Conservation (phyloP, 2,113 vertebrate species). For the Pseudopodoces humilis region DNA sequence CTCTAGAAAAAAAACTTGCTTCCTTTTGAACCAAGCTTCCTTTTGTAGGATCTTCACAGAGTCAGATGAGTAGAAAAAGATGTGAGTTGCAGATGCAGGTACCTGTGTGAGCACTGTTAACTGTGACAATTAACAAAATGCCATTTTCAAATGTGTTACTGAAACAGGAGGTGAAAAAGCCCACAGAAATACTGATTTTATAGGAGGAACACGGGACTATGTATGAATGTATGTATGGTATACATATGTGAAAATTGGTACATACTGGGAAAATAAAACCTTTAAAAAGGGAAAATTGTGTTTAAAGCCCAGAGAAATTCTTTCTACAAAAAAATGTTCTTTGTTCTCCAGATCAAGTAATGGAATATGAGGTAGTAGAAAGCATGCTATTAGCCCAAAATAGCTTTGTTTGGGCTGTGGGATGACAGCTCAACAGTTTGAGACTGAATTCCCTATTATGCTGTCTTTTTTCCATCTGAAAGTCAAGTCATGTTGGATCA, state of each 20-base stretch:
- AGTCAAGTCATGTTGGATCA: not conserved
- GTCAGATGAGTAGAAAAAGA: not conserved
- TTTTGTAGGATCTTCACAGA: not conserved
- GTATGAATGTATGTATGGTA: not conserved
- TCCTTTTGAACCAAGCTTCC: not conserved
- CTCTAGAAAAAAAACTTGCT: not conserved
- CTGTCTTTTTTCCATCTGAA: not conserved
- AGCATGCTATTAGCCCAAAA: not conserved
- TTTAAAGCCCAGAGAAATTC: not conserved
- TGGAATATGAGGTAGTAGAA: not conserved
- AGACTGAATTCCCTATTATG: not conserved
- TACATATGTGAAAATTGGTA: not conserved
- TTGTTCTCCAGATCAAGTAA: conserved; percentile 6
- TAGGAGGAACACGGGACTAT: accelerated
- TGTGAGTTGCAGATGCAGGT: not conserved
- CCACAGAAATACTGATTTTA: not conserved
- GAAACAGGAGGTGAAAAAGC: not conserved
- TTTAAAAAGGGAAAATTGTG: not conserved
- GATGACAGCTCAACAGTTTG: conserved; percentile 5
- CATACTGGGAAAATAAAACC: not conserved
- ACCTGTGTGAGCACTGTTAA: not conserved
- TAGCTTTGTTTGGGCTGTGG: conserved; percentile 30
- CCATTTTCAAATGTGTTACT: not conserved
- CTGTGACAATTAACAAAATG: not conserved
- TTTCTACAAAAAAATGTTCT: not conserved